Conservation (phyloP, 2,797 vertebrate genomes). For the Psittacula derbiana region DNA sequence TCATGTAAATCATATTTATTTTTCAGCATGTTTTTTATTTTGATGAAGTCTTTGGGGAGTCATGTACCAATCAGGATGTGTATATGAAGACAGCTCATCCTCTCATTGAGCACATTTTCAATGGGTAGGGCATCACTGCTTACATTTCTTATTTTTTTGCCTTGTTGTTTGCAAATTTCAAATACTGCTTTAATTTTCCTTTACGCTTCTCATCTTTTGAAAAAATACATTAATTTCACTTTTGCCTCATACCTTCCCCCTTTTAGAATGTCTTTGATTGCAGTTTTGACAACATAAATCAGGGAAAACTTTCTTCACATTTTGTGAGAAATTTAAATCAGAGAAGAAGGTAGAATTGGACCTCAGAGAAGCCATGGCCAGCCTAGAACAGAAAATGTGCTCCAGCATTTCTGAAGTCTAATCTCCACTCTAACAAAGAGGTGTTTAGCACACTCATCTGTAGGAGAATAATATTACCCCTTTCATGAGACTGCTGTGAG, state of each 20-base stretch:
- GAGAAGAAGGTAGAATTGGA: neutral
- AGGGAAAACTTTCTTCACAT: neutral
- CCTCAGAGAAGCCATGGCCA: neutral
- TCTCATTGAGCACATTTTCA: slow-evolving; percentile 90
- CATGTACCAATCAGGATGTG: slow-evolving; percentile 85
- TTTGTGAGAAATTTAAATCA: neutral
- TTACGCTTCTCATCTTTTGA: slow-evolving; percentile 1
- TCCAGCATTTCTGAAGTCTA: neutral
- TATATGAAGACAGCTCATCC: slow-evolving; percentile 88
- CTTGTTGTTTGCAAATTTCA: neutral
- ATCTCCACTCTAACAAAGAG: neutral
- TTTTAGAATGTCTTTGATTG: neutral
- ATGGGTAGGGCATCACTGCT: slow-evolving; percentile 78
- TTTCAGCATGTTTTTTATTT: slow-evolving; percentile 92
- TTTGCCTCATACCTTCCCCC: neutral
- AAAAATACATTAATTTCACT: slow-evolving; percentile 3
- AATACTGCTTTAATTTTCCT: neutral
- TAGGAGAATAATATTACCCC: neutral
- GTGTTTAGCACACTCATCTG: neutral
- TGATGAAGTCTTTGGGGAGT: slow-evolving; percentile 90
- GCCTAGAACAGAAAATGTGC: neutral
- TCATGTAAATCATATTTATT: slow-evolving; percentile 64
- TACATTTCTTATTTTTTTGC: slow-evolving; percentile 37
- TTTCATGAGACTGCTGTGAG: neutral
- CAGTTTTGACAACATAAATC: neutral